These are phyloP conservation scores for Gymnobelideus leadbeateri DNA, from an alignment of 2,113 vertebrate genomes.

Conservation along the genomic window DNA sequence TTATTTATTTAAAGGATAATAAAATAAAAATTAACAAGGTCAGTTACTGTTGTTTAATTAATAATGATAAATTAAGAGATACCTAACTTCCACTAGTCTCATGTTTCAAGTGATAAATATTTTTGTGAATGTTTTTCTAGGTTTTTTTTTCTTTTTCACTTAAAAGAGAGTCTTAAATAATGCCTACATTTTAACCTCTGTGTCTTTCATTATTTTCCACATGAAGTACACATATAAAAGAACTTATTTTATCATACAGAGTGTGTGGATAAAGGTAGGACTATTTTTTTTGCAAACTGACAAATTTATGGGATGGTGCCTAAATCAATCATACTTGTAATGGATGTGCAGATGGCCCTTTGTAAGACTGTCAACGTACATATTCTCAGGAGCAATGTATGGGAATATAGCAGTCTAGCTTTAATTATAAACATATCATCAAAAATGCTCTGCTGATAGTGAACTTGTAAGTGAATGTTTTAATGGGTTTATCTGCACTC, in stretches of 20 bases:
- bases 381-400: conserved; percentile 63
- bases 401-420: conserved; percentile 41
- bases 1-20: conserved; percentile 42
- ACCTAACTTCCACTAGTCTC: background rate
- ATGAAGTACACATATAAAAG: conserved; percentile 21
- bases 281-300: background rate
- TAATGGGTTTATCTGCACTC: conserved; percentile 62
- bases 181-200: conserved; percentile 55
- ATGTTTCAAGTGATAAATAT: conserved; percentile 35
- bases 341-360: conserved; percentile 67
- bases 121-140: background rate
- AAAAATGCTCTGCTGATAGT: conserved; percentile 47
- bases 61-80: conserved; percentile 19
- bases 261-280: background rate
- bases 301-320: background rate
- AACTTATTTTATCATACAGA: background rate
- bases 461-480: conserved; percentile 41
- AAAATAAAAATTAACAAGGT: conserved; percentile 48
- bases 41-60: conserved; percentile 15
- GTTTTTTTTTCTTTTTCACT: conserved; percentile 49
- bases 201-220: conserved; percentile 33
- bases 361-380: conserved; percentile 60
- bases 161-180: conserved; percentile 16
- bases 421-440: conserved; percentile 70
- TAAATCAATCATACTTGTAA: conserved; percentile 55